These are phyloP conservation scores for Scaptomyza graminum DNA, from an alignment of 1,140 invertebrate species.

Conservation along the genomic window DNA sequence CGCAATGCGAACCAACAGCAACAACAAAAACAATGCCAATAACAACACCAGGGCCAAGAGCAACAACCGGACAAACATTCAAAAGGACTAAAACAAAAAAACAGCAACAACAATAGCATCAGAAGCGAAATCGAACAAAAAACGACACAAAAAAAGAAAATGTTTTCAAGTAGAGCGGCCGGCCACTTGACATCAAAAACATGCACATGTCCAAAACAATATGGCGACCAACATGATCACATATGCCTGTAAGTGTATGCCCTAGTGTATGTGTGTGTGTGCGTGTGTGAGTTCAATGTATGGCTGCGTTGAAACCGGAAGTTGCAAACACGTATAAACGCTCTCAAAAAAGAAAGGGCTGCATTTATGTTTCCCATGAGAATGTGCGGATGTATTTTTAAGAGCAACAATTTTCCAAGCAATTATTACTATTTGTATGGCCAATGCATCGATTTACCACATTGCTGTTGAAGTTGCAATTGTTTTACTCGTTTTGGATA, in stretches of 20 bases:
- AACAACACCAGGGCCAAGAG: slow-evolving; percentile 21
- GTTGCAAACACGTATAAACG: slow-evolving; percentile 51
- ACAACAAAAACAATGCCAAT: slow-evolving; percentile 38
- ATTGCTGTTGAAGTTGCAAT: slow-evolving; percentile 11
- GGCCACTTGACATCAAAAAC: slow-evolving; percentile 76
- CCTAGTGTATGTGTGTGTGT: slow-evolving; percentile 10
- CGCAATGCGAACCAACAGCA: slow-evolving; percentile 54
- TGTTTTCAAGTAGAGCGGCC: slow-evolving; percentile 71
- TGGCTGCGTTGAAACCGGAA: slow-evolving; percentile 51
- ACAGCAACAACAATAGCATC: not conserved
- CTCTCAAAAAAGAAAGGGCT: not conserved
- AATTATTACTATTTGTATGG: slow-evolving; percentile 75
- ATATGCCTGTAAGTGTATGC: slow-evolving; percentile 6
- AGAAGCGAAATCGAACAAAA: slow-evolving; percentile 11
- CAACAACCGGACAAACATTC: slow-evolving; percentile 44
- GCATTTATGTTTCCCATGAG: slow-evolving; percentile 50
- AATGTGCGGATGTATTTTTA: slow-evolving; percentile 68
- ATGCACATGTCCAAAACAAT: slow-evolving; percentile 76
- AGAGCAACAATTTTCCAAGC: slow-evolving; percentile 75
- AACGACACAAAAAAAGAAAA: slow-evolving; percentile 35
- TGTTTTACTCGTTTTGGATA: not conserved
- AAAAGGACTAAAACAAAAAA: slow-evolving; percentile 33
- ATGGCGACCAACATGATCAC: slow-evolving; percentile 52
- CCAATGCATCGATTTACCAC: slow-evolving; percentile 39
- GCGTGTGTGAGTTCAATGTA: slow-evolving; percentile 15